Evolutionary conservation across 2,113 vertebrate species (phyloP).

Genomic region (Hucho hucho): DNA sequence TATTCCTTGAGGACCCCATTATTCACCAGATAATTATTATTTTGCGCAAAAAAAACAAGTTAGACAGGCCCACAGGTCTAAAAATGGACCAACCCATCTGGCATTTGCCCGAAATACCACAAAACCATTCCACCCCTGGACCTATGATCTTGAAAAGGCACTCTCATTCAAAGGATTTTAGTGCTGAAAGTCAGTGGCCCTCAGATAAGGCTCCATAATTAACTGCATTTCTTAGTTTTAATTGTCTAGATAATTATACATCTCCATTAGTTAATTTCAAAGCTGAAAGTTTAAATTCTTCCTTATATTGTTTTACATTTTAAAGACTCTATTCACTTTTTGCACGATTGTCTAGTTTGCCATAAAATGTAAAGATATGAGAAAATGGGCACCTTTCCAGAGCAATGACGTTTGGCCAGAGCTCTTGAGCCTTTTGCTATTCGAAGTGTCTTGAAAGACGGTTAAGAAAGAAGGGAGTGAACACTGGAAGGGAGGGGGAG

Average conservation of each 20-base stretch:
- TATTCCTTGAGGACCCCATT: too few relatives aligned
- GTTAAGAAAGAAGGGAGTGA: background rate
- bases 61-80: too few relatives aligned
- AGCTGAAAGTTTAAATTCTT: background rate
- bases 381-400: background rate
- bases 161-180: too few relatives aligned
- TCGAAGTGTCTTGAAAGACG: constrained; percentile 3
- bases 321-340: background rate
- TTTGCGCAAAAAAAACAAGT: too few relatives aligned
- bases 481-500: background rate
- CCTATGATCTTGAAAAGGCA: too few relatives aligned
- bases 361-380: background rate
- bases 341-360: background rate
- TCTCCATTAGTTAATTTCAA: background rate
- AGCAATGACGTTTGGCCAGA: background rate
- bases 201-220: too few relatives aligned
- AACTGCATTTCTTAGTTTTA: background rate
- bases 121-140: too few relatives aligned
- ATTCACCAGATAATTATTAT: too few relatives aligned
- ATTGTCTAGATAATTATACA: background rate
- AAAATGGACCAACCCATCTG: too few relatives aligned
- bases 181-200: background rate
- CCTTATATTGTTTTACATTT: background rate
- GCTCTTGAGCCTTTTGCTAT: background rate
- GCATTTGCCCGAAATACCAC: too few relatives aligned